A percentile compares a stretch with the other conserved stretches of the same genome.
Evolutionary conservation across 2,113 vertebrate species (phyloP).

Genomic region (Gymnocephalus cernua): DNA sequence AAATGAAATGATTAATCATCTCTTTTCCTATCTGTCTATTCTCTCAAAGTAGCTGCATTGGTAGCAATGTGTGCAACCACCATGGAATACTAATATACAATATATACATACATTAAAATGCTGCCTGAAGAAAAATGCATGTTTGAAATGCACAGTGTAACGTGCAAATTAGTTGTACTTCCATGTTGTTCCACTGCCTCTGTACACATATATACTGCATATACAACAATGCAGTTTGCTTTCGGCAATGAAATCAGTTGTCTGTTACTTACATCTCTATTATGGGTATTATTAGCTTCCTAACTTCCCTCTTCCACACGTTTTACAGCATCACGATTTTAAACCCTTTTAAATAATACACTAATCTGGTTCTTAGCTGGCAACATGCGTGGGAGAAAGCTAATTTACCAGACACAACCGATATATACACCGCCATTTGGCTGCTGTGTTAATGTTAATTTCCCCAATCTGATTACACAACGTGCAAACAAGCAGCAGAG

Average conservation of each 20-base stretch:
- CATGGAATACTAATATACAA: constrained; percentile 5
- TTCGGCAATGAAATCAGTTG: neutral
- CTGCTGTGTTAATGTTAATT: constrained; percentile 29
- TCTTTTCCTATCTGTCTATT: neutral
- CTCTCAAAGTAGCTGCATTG: constrained; percentile 7
- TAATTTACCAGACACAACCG: neutral
- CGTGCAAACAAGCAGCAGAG: neutral
- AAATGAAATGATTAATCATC: constrained; percentile 27
- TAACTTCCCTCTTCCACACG: neutral
- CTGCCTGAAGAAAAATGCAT: constrained; percentile 23
- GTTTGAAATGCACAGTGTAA: constrained; percentile 27
- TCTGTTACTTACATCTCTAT: neutral
- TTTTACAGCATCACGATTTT: neutral
- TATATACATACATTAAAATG: constrained; percentile 19
- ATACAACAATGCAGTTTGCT: neutral
- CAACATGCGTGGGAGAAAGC: neutral
- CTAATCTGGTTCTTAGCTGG: neutral
- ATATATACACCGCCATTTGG: neutral
- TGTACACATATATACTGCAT: neutral
- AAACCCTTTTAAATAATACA: neutral
- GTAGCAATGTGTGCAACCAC: neutral
- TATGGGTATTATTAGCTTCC: neutral
- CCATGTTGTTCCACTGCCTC: neutral
- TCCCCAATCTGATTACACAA: neutral
- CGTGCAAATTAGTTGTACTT: neutral